Evolutionary conservation across 2,797 vertebrate genomes (phyloP), one percentile per base, ranked within the genome.

Genomic region (Catamblyrhynchus diadema): DNA sequence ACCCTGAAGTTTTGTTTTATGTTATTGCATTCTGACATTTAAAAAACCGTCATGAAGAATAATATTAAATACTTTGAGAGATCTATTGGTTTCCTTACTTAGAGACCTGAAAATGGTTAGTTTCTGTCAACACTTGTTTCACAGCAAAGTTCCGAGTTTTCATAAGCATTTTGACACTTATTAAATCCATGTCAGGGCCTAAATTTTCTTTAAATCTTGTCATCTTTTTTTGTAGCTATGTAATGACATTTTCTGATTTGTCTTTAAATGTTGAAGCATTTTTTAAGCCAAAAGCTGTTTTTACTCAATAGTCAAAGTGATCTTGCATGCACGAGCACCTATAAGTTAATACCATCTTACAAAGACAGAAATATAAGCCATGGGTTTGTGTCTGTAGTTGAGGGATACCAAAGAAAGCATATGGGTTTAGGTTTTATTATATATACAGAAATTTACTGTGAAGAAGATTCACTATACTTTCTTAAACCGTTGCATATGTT

Each of bases 1-100:
- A 95, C 59, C 90, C 61, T 77, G 50, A 96, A 97, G 85, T 98
- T 97, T 97, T 97, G 75, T 94, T 93, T 89, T 84, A 80, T 74
- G 62, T 92, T 97, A 94, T 57, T 95, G 91, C 17, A 59, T 72
- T 94, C 89, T 86, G 88, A 88, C 92, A 95, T 95, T 96, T 94
- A 79, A 94, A 95, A 97, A 96, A 88, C 2, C 71, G 78, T 86
- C 79, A 95, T 3, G 10, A 97, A 97, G 81, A 96, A 84, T 73
- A 92, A 39, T 88, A 95, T 70, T 94, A 97, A 96, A 97, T 86
- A 60, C 61, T 97, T 92, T 94, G 89, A 84, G 78, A 83, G 56
- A 97, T 97, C 96, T 94, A 65, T 25, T 64, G 51, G 74, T 86
- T 86, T 92, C 53, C 57, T 96, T 77, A 88, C 79, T 86, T 96